phyloP scores from a whole-genome alignment of 2,113 vertebrate species.

The Panurus biarmicus region DNA sequence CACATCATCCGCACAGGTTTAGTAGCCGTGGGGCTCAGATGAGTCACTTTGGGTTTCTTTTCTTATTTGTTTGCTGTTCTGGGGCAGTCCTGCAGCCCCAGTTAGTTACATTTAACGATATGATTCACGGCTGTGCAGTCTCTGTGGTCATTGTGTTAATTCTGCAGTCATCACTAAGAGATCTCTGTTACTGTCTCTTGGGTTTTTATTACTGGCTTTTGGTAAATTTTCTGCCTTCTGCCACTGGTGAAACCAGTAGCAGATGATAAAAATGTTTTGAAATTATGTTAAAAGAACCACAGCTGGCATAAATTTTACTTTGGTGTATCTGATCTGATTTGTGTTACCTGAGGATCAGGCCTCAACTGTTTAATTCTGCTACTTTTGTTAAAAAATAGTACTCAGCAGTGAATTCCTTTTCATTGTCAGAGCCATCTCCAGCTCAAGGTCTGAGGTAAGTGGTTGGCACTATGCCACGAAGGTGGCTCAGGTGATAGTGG shows the following conservation, averaged over 20 bases:
- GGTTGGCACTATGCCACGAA: fast-evolving
- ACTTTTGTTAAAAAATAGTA: not conserved
- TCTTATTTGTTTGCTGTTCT: not conserved
- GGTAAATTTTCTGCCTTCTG: not conserved
- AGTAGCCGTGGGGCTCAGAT: not conserved
- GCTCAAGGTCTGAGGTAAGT: not conserved
- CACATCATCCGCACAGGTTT: not conserved
- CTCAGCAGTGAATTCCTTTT: not conserved
- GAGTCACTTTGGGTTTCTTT: not conserved
- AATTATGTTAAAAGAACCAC: not conserved
- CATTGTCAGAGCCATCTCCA: not conserved
- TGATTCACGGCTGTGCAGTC: not conserved
- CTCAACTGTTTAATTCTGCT: not conserved
- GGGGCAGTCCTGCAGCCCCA: not conserved
- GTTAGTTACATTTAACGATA: not conserved
- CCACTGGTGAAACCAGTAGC: not conserved
- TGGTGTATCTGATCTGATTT: not conserved
- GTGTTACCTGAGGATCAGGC: not conserved
- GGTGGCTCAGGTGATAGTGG: not conserved
- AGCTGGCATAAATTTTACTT: not conserved
- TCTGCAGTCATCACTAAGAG: not conserved
- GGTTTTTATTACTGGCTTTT: not conserved
- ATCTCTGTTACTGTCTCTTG: not conserved
- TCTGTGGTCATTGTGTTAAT: fast-evolving
- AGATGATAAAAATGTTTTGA: not conserved